A percentile compares a stretch with the other conserved stretches of the same genome.
Conservation (phyloP, 2,797 vertebrate genomes). For the Delichon dasypus region DNA sequence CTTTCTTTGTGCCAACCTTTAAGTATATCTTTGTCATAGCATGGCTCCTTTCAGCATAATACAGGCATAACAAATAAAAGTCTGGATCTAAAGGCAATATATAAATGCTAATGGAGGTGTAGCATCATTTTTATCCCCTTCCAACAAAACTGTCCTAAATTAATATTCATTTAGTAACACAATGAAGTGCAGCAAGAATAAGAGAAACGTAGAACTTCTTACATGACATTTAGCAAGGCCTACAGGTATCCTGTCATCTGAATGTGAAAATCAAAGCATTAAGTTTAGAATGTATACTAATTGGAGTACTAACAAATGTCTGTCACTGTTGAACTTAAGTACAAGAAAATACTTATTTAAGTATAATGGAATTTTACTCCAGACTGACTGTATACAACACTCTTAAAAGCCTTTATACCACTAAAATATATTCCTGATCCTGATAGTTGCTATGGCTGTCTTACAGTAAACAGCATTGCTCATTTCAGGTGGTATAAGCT, state of each 20-base stretch:
- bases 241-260: not conserved
- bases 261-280: conserved; percentile 37
- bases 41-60: not conserved
- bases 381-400: conserved; percentile 9
- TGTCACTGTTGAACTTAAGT: conserved; percentile 2
- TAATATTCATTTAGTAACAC: conserved; percentile 19
- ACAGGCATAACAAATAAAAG: not conserved
- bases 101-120: not conserved
- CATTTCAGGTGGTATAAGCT: not conserved
- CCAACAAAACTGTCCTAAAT: not conserved
- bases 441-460: not conserved
- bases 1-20: not conserved
- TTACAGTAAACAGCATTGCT: not conserved
- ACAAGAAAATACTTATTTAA: conserved; percentile 27
- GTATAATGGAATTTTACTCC: not conserved
- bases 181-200: not conserved
- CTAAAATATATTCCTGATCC: not conserved
- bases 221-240: not conserved
- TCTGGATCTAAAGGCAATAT: not conserved
- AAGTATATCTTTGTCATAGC: not conserved
- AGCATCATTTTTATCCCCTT: not conserved
- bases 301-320: conserved; percentile 25
- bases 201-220: not conserved
- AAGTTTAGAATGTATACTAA: conserved; percentile 22
- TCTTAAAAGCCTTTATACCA: not conserved